These are phyloP conservation scores for Drepanosiphum platanoidis DNA, from an alignment of 2,888 invertebrate species.

Conservation along the genomic window DNA sequence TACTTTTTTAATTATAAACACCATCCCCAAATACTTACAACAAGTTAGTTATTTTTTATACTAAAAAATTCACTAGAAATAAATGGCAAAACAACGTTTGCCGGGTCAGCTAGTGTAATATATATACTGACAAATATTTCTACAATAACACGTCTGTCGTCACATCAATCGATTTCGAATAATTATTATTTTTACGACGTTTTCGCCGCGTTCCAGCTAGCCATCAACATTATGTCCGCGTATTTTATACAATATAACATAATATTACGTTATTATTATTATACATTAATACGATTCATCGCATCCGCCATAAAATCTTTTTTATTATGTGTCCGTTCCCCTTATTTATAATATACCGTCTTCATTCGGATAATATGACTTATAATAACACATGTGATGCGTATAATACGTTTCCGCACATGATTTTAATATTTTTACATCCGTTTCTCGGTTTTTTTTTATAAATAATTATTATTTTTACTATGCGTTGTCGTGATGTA, in stretches of 20 bases:
- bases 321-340: background rate
- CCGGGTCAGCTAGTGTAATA: too few relatives aligned
- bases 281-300: background rate
- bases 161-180: background rate
- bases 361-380: background rate
- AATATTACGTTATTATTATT: background rate
- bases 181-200: conserved; percentile 7
- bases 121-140: conserved; percentile 3
- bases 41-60: too few relatives aligned
- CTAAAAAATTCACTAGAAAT: too few relatives aligned
- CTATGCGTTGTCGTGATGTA: background rate
- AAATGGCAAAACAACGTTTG: too few relatives aligned
- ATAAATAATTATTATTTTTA: too few relatives aligned
- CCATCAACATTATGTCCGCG: background rate
- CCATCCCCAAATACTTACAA: too few relatives aligned
- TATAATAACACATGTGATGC: too few relatives aligned
- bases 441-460: background rate
- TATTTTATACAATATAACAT: background rate
- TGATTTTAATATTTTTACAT: conserved; percentile 4
- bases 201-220: conserved; percentile 2
- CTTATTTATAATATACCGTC: background rate
- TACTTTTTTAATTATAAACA: too few relatives aligned
- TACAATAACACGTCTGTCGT: conserved; percentile 7
- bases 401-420: background rate
- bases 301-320: background rate